Evolutionary conservation across 1,140 invertebrate species (phyloP), one percentile per base, ranked within the genome.

Genomic region (Drosophila ironensis): DNA sequence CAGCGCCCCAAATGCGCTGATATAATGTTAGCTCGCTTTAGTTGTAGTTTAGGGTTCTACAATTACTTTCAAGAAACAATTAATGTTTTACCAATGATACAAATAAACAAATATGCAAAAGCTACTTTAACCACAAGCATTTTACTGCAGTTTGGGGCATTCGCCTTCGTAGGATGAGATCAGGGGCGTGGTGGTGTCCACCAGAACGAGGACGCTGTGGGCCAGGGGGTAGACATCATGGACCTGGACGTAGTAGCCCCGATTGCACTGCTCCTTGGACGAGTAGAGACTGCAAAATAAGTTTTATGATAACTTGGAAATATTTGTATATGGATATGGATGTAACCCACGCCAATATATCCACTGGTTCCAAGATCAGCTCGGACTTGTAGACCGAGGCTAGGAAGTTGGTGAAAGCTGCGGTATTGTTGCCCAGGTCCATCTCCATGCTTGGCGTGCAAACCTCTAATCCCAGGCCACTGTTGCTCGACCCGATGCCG

Each of bases 161-260:
- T 64, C 60, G 0, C 74, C 70, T 45, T 88, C 87, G 17, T 67
- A 74, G 9, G 88, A 89, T 17, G 81, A 80, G 9, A 88, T 64
- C 1, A 93, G 89, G 0, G 93, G 93, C 0, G 92, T 93, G 2
- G 93, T 94, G 1, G 94, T 94, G 51, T 94, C 92, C 4, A 94
- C 91, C 48, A 93, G 89, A 6, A 94, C 89, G 41, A 93, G 91
- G 3, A 94, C 88, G 67, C 92, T 92, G 69, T 93, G 92, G 8
- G 91, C 91, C 60, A 93, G 89, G 30, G 93, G 92, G 74, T 91
- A 92, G 17, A 94, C 87, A 48, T 91, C 91, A 4, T 91, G 90
- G 20, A 94, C 77, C 28, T 91, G 91, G 2, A 94, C 90, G 45
- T 92, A 92, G 66, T 93, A 92, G 1, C 92, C 92, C 25, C 91